A percentile compares a stretch with the other conserved stretches of the same genome.
Conservation (phyloP, 1,140 invertebrate species). For the Drosophila triauraria region DNA sequence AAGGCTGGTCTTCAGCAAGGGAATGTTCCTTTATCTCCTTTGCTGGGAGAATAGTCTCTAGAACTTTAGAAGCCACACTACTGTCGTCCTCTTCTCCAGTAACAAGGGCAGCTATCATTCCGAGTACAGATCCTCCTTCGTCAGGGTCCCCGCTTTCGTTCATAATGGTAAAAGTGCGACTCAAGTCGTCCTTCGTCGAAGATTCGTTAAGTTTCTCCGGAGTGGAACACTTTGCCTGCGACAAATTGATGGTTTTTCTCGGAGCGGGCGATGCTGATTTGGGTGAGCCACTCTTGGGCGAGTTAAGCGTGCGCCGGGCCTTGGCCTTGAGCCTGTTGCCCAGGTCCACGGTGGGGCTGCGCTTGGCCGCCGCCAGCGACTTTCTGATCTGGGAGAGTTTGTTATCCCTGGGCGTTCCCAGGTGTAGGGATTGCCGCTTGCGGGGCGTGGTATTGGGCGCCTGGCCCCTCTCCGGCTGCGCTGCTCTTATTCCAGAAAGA, state of each 20-base stretch:
- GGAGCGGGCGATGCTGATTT: not conserved
- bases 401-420: conserved; percentile 52
- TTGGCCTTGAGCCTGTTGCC: conserved; percentile 62
- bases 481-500: not conserved
- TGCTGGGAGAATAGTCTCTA: not conserved
- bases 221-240: conserved; percentile 22
- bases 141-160: conserved; percentile 11
- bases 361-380: conserved; percentile 46
- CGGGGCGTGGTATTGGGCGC: conserved; percentile 47
- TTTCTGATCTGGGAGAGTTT: conserved; percentile 62
- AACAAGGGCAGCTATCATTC: not conserved
- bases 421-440: conserved; percentile 15
- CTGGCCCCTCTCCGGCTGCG: not conserved
- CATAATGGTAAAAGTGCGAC: conserved; percentile 60
- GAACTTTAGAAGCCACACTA: not conserved
- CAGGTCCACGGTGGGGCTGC: conserved; percentile 36
- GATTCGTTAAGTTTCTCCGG: conserved; percentile 16
- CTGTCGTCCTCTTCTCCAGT: not conserved
- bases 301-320: conserved; percentile 65
- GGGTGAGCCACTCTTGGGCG: conserved; percentile 40
- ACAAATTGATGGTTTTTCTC: not conserved
- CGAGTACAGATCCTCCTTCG: not conserved
- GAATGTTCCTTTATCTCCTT: not conserved
- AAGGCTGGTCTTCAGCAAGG: not conserved
- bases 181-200: conserved; percentile 34